These are phyloP conservation scores for Alloscopus bannaensis DNA, from an alignment of 2,888 invertebrate genomes.

Conservation along the genomic window DNA sequence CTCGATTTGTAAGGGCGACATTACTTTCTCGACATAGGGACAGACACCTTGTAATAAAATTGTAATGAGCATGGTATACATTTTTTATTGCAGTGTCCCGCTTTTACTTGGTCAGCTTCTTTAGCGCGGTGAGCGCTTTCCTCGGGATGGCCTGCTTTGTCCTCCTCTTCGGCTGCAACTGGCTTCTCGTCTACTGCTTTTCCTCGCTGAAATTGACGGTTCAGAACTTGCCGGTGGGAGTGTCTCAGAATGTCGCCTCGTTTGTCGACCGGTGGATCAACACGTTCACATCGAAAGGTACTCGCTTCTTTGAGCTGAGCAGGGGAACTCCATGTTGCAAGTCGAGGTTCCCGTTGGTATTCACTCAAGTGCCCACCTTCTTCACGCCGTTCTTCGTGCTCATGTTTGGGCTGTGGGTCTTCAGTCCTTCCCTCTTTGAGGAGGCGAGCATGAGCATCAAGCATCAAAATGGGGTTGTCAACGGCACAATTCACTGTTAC, in stretches of 20 bases:
- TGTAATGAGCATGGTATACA: too few species aligned
- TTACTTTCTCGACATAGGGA: background rate
- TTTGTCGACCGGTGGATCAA: conserved; percentile 13
- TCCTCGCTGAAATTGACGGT: background rate
- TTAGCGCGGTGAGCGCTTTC: background rate
- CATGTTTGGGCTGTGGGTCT: too few species aligned
- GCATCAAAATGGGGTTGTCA: too few species aligned
- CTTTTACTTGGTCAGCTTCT: conserved; percentile 27
- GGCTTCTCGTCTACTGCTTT: background rate
- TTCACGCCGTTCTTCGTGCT: background rate
- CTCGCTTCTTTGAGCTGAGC: conserved; percentile 9
- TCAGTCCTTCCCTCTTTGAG: too few species aligned
- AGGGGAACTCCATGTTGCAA: background rate
- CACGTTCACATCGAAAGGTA: conserved; percentile 13
- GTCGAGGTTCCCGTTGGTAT: background rate
- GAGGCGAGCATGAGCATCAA: too few species aligned
- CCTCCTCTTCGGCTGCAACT: conserved; percentile 7
- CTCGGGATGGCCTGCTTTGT: background rate
- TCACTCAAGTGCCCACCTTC: conserved; percentile 19
- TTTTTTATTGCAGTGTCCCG: conserved; percentile 31
- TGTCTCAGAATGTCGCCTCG: background rate
- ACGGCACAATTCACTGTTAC: too few species aligned
- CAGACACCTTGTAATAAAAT: too few species aligned
- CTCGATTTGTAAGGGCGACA: conserved; percentile 14
- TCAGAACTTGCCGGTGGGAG: conserved; percentile 33